Evolutionary conservation across 2,113 vertebrate species (phyloP), one percentile per base, ranked within the genome.

Genomic region (Dendropsophus ebraccatus): DNA sequence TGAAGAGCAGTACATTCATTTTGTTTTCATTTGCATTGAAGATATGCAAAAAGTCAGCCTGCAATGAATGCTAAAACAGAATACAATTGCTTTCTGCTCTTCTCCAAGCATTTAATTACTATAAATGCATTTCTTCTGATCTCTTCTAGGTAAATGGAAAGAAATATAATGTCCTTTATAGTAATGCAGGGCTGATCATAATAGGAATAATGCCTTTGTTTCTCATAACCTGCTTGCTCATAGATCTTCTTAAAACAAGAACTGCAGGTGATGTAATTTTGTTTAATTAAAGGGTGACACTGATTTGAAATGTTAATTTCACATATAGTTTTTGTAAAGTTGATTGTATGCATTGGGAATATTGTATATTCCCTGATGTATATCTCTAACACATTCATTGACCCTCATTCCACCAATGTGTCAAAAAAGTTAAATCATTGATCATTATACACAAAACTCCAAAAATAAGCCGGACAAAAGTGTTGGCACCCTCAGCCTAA

Each of bases 191-290:
- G 52, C 35, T 60, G 54, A 60, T 60, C 52, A 78, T 56, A 80
- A 60, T 7, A 23, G 25, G 77, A 80, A 60, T 60, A 80, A 80
- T 80, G 52, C 8, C 50, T 80, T 41, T 45, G 77, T 21, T 60
- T 37, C 32, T 79, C 32, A 79, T 35, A 58, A 79, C 32, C 56
- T n/a, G 35, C 12, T 32, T 60, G 35, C 50, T 6, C 77, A 79
- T 17, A 79, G 76, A 32, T 58, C 50, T 37, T 58, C 52, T n/a
- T 23, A 21, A 5, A 79, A 60, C 23, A 79, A 32, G 21, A 25
- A 41, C 77, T 41, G 50, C 76, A 79, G 30, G 30, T 9, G 76
- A 58, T n/a, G 30, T 21, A 19, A 35, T 58, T 79, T 79, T 79
- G 50, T 54, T 77, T 77, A 54, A 77, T 77, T 78, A 52, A 9